Conservation (phyloP, 2,113 vertebrate species). For the Elephas maximus region DNA sequence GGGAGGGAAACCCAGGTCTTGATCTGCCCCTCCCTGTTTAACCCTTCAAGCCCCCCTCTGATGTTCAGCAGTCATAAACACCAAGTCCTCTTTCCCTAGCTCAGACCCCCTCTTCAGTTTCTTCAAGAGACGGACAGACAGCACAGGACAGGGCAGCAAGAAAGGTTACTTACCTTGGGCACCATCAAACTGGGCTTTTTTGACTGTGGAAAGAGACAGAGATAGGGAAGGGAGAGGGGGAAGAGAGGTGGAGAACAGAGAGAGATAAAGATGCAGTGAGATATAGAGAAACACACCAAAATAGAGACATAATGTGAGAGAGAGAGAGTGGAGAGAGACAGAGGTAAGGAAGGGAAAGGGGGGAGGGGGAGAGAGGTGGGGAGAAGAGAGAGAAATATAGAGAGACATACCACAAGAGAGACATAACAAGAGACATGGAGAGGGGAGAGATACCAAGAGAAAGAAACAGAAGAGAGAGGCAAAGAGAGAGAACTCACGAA, state of each 20-base stretch:
- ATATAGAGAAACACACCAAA: conserved; percentile 40
- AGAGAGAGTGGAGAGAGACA: background rate
- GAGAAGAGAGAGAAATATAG: background rate
- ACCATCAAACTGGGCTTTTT: conserved; percentile 99
- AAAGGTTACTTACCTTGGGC: conserved; percentile 93
- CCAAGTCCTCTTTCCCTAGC: background rate
- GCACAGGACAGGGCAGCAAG: conserved; percentile 3
- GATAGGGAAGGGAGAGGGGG: background rate
- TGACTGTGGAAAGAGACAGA: conserved; percentile 92
- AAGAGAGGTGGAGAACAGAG: background rate
- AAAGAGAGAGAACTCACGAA: background rate
- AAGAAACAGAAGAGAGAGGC: background rate
- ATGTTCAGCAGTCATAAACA: background rate
- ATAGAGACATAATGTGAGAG: background rate
- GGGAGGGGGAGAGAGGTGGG: accelerated
- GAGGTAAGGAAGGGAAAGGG: background rate
- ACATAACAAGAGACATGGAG: background rate
- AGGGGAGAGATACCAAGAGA: background rate
- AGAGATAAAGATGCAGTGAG: conserved; percentile 72
- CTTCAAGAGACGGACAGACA: background rate
- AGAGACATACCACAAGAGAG: no score
- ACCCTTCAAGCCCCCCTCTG: background rate
- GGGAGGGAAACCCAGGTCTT: background rate
- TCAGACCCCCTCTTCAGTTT: background rate
- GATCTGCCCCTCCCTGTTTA: background rate